phyloP scores from a whole-genome alignment of 2,888 invertebrate genomes.

The Cylindroiulus punctatus region DNA sequence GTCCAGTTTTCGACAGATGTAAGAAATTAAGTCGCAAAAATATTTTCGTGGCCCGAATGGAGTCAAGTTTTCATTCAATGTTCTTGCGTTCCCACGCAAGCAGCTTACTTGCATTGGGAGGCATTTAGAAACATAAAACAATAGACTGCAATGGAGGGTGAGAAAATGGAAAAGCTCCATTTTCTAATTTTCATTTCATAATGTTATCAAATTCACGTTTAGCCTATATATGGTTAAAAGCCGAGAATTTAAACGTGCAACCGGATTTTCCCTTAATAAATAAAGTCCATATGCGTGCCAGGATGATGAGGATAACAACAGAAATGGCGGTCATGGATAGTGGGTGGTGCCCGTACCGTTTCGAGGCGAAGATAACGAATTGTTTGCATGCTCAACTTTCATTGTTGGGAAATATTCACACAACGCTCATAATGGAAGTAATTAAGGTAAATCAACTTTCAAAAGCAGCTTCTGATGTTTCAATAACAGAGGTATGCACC shows the following conservation, averaged over 20 bases:
- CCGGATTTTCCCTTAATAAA: constrained; percentile 26
- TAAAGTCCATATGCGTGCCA: background rate
- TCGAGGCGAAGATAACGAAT: background rate
- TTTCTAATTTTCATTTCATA: constrained; percentile 20
- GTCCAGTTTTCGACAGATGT: too few relatives aligned
- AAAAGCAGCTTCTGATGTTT: background rate
- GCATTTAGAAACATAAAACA: constrained; percentile 22
- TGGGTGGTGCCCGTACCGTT: constrained; percentile 9
- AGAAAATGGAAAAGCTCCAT: background rate
- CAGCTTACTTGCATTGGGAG: background rate
- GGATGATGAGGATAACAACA: constrained; percentile 9
- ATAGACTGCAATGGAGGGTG: constrained; percentile 24
- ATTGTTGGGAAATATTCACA: constrained; percentile 14
- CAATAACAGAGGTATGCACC: background rate
- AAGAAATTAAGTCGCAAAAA: background rate
- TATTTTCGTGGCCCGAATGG: background rate
- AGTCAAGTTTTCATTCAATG: background rate
- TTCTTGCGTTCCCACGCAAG: background rate
- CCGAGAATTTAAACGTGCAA: background rate
- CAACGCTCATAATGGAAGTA: constrained; percentile 17
- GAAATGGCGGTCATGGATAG: constrained; percentile 22
- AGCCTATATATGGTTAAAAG: background rate
- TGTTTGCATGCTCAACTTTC: constrained; percentile 24
- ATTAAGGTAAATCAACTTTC: background rate
- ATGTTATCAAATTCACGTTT: constrained; percentile 32